Evolutionary conservation across 2,113 vertebrate species (phyloP), one percentile per base, ranked within the genome.

Genomic region (Phainopepla nitens): DNA sequence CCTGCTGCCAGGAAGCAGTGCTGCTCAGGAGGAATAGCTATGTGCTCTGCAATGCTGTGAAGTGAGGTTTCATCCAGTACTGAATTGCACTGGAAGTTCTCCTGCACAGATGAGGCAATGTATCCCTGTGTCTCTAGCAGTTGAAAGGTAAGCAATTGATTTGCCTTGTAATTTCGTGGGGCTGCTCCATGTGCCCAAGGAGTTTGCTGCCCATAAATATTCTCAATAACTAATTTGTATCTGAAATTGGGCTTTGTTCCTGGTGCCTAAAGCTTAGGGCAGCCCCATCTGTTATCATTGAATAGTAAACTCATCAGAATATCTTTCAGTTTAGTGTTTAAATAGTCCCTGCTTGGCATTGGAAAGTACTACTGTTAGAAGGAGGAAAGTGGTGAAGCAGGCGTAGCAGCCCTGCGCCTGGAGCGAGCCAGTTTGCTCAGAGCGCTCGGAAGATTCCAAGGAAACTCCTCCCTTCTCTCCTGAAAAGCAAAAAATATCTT

Each of bases 231-330:
- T 94, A 97, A 98, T 97, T 97, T 97, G 92, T 97, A 92, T 92
- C 82, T 97, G 97, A 98, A 97, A 95, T 39, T 96, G 76, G 96
- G 53, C 73, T 89, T 94, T 11, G 42, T 84, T 96, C 86, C 89
- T 95, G 75, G 62, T 97, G 93, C 82, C 90, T 96, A 82, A 69
- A 96, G 89, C 92, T 96, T 96, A 97, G 96, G 94, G 95, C 85
- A 95, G 81, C 62, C 93, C 96, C 95, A 98, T 98, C 97, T 98
- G 97, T 97, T 97, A 83, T 49, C 90, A 77, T 97, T 97, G 94
- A 96, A 79, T 96, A 96, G 95, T 96, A 97, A 96, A 97, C 58
- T 94, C 78, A 92, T 94, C 94, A 89, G 89, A 97, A 96, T 94
- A 93, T 95, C 94, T 90, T 96, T 95, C 95, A 91, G 82, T 96